Base-by-base conservation (phyloP, 1,140 invertebrate species). In the Bombus fervidus region DNA sequence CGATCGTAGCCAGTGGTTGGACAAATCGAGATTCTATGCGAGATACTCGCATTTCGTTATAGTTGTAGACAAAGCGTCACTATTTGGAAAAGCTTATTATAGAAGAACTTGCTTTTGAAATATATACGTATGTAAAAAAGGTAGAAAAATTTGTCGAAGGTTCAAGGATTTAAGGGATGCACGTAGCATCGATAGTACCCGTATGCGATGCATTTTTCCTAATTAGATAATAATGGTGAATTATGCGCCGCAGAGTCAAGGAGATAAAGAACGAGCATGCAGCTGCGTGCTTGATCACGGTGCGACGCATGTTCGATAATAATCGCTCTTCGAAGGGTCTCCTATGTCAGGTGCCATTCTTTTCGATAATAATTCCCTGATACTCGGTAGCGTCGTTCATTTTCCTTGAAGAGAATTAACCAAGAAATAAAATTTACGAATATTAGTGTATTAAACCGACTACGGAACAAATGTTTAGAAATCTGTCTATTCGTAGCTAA, bases 281-380 rank as follows among this genome's bases (percentile, higher is more conserved):
- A 88, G 85, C 81, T 87, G 87, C 81, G 31, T 37, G 47, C 15
- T 68, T 69, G 86, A 86, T 88, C 84, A 71, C 72, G 83, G 57
- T 64, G 34, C 71, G 37, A 87, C 64, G 74, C 62, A 71, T 74
- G 81, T 81, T 69, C 47, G 76, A 88, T 84, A 88, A 81, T 85
- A 59, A 69, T 59, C 57, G 64, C 6, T 22, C 47, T 83, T 80
- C 28, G 66, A 87, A 59, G 76, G 69, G 47, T 59, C 43, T 81
- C 34, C 76, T 59, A 18, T 73, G 66, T 72, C 86, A 41, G 59
- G 22, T 22, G 77, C 41, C 28, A 25, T 31, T 83, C 68, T 74
- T 86, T 75, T 18, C 57, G 41, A 25, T 22, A 77, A 37, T 62
- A 13, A 25, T 39, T 37, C 3, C 34, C 34, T 1, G 39, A 37